These are phyloP conservation scores for Mormyrus proboscirostris DNA, from an alignment of 2,797 vertebrate species.

Conservation along the genomic window DNA sequence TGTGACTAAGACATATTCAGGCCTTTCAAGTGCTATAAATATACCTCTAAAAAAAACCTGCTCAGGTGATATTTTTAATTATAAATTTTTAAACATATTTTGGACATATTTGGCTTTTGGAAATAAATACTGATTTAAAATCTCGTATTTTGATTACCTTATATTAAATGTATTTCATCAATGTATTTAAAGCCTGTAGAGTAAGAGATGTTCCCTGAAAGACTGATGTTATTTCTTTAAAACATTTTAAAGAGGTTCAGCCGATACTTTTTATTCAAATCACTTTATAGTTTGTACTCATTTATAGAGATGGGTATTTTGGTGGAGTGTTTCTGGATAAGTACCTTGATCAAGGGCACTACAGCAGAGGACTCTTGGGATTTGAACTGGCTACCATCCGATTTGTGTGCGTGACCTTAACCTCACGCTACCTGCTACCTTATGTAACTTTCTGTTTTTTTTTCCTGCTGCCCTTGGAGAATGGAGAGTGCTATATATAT, in stretches of 20 bases:
- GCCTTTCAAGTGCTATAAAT: background rate
- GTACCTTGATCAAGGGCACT: background rate
- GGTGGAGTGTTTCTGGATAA: background rate
- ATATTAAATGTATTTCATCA: background rate
- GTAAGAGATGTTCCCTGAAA: background rate
- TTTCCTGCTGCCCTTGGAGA: background rate
- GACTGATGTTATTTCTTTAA: background rate
- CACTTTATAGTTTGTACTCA: background rate
- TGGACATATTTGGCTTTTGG: background rate
- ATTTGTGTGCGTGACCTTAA: background rate
- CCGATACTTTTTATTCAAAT: background rate
- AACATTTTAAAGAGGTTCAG: background rate
- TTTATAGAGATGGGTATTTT: constrained; percentile 5
- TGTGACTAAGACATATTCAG: background rate
- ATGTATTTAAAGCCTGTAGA: background rate
- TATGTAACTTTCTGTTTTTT: background rate
- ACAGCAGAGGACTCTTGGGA: background rate
- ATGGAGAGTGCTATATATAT: background rate
- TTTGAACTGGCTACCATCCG: background rate
- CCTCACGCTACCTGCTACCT: background rate
- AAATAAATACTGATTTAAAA: background rate
- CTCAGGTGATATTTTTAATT: background rate
- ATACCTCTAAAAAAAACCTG: background rate
- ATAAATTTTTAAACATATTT: background rate
- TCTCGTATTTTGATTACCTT: background rate